phyloP scores from a whole-genome alignment of 1,140 invertebrate genomes.

The Thrips palmi region DNA sequence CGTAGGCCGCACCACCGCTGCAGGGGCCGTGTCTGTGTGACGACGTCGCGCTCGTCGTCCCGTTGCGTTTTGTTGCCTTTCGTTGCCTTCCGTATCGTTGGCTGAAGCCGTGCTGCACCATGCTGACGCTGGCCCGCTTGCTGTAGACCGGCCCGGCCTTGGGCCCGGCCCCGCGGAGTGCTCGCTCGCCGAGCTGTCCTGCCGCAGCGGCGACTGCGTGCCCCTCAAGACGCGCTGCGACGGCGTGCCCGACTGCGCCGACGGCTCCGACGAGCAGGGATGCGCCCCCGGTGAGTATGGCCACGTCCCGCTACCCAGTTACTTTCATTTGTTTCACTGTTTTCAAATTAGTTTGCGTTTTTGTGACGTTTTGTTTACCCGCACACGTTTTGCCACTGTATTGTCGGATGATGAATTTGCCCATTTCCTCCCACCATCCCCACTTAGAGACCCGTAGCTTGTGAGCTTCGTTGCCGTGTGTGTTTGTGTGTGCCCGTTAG shows the following conservation, averaged over 20 bases:
- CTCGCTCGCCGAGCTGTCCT: slow-evolving; percentile 15
- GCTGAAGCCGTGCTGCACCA: slow-evolving; percentile 12
- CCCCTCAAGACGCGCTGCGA: slow-evolving; percentile 27
- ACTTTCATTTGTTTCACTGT: background rate
- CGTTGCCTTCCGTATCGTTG: slow-evolving; percentile 11
- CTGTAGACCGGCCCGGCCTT: slow-evolving; percentile 2
- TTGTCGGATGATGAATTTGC: background rate
- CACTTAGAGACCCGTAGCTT: too few relatives aligned
- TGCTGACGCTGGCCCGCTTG: slow-evolving; percentile 9
- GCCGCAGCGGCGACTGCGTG: slow-evolving; percentile 31
- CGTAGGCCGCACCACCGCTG: too few relatives aligned
- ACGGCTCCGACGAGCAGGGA: slow-evolving; percentile 29
- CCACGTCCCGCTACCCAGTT: background rate
- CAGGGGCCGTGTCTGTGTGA: too few relatives aligned
- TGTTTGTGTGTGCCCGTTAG: too few relatives aligned
- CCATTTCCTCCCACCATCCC: background rate
- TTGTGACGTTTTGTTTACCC: background rate
- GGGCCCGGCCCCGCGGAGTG: slow-evolving; percentile 12
- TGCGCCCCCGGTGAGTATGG: slow-evolving; percentile 14
- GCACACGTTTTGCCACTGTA: background rate
- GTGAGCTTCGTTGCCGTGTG: too few relatives aligned
- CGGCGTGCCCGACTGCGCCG: slow-evolving; percentile 27
- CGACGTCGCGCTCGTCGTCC: too few relatives aligned
- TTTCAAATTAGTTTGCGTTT: background rate
- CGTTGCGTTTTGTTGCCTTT: slow-evolving; percentile 8